A percentile compares a stretch with the other conserved stretches of the same genome.
These are phyloP conservation scores for Adrianichthys oophorus DNA, from an alignment of 2,797 vertebrate species.

Conservation along the genomic window DNA sequence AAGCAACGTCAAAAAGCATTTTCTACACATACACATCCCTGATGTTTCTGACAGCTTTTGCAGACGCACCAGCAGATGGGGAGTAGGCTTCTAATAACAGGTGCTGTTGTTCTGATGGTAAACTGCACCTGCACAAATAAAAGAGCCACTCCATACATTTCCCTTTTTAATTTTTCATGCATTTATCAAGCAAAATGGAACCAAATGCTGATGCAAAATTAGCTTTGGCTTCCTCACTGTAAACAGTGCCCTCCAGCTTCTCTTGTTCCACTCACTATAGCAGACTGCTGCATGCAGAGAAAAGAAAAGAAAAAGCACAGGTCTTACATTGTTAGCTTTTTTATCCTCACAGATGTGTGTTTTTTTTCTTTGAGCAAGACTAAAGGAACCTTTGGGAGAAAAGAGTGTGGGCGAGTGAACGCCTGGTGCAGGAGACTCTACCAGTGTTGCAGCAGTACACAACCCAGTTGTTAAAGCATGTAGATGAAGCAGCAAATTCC, in stretches of 20 bases:
- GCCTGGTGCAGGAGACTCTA: conserved; percentile 29
- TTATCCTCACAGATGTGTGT: conserved; percentile 1
- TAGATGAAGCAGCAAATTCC: conserved; percentile 70
- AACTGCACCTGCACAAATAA: background rate
- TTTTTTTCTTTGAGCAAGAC: conserved; percentile 27
- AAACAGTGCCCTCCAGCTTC: conserved; percentile 8
- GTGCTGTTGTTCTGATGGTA: conserved; percentile 3
- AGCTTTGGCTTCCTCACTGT: background rate
- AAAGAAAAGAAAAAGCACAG: conserved; percentile 4
- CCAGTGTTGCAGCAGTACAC: conserved; percentile 36
- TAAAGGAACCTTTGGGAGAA: conserved; percentile 44
- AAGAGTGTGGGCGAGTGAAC: conserved; percentile 30
- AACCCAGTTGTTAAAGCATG: conserved; percentile 65
- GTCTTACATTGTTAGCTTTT: background rate
- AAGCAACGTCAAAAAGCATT: conserved; percentile 3
- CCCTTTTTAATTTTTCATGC: background rate
- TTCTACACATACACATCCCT: conserved; percentile 1
- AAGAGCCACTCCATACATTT: no score
- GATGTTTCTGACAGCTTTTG: conserved; percentile 4
- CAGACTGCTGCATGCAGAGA: background rate
- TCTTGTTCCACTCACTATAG: conserved; percentile 1
- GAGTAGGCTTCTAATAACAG: conserved; percentile 8
- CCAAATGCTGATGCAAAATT: background rate
- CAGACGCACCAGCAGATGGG: background rate
- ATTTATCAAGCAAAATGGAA: background rate